Evolutionary conservation across 2,888 invertebrate genomes (phyloP), one percentile per base, ranked within the genome.

Genomic region (Zootermopsis nevadensis): DNA sequence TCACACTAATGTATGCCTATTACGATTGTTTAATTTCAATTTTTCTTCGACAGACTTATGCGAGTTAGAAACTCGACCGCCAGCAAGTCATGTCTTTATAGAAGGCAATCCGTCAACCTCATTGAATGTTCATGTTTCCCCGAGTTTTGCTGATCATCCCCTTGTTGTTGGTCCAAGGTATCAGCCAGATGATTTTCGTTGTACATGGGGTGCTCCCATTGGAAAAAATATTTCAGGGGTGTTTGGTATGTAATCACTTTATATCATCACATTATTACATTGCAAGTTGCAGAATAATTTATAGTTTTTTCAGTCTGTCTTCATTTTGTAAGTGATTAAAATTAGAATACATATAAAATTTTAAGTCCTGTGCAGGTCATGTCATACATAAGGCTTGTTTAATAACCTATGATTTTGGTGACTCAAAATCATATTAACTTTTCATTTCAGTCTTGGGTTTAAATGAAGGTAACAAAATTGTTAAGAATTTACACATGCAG

Each of bases 101-200:
- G 91, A 93, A 82, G 94, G 95, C 0, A 90, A 93, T 53, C 93
- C 94, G 0, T 92, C 91, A 84, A 90, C 91, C 72, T 89, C 91
- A 77, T 89, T 92, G 83, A 87, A 89, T 19, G 92, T 96, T 0
- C 89, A 90, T 35, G 90, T 94, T 6, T 91, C 92, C 12, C 91
- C 93, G 0, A 95, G 94, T 89, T 93, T 93, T 86, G 94, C 95
- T 0, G 96, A 97, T 88, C 91, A 96, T 89, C 92, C 94, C 0
- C 88, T 95, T 69, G 94, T 95, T 6, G 93, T 94, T 84, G 97
- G 97, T 0, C 94, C 95, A 0, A 91, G 95, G 84, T 97, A 96
- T 88, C 92, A 94, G 87, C 88, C 90, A 0, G 88, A 92, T 35
- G 96, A 97, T 89, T 89, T 97, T 69, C 91, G 91, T 84, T 90